Conservation (phyloP, 2,113 vertebrate species). For the Willisornis vidua region DNA sequence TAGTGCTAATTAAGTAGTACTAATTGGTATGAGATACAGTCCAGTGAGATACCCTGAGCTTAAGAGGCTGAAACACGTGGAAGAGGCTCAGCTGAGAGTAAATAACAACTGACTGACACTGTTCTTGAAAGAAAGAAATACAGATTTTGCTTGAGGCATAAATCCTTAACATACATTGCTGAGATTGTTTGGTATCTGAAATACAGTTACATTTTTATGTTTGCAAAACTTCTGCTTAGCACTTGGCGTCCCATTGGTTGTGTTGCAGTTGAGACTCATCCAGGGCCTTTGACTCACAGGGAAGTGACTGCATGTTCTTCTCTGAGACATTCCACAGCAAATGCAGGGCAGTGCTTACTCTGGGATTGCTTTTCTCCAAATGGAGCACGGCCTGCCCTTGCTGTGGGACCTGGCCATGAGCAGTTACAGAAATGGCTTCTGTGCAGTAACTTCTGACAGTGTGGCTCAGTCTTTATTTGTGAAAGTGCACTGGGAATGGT, state of each 20-base stretch:
- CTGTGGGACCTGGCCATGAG: not conserved
- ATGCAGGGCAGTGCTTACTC: not conserved
- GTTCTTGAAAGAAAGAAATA: not conserved
- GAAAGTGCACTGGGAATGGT: not conserved
- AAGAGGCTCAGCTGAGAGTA: not conserved
- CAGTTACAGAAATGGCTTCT: not conserved
- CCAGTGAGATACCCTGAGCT: not conserved
- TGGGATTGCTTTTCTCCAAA: not conserved
- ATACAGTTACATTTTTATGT: not conserved
- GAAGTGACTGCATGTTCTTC: constrained; percentile 47
- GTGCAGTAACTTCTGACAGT: not conserved
- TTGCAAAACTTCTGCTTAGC: constrained; percentile 15
- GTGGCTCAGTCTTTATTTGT: not conserved
- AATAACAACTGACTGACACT: not conserved
- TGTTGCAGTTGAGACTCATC: constrained; percentile 41
- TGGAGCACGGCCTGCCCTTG: not conserved
- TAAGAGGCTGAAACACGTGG: not conserved
- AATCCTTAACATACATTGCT: not conserved
- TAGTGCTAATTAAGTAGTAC: not conserved
- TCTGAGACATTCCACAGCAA: constrained; percentile 12
- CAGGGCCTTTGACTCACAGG: constrained; percentile 59
- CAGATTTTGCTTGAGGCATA: not conserved
- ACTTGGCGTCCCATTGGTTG: not conserved
- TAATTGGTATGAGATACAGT: not conserved
- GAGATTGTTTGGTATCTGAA: not conserved